These are phyloP conservation scores for Eupeodes luniger DNA, from an alignment of 2,888 invertebrate species.

Conservation along the genomic window DNA sequence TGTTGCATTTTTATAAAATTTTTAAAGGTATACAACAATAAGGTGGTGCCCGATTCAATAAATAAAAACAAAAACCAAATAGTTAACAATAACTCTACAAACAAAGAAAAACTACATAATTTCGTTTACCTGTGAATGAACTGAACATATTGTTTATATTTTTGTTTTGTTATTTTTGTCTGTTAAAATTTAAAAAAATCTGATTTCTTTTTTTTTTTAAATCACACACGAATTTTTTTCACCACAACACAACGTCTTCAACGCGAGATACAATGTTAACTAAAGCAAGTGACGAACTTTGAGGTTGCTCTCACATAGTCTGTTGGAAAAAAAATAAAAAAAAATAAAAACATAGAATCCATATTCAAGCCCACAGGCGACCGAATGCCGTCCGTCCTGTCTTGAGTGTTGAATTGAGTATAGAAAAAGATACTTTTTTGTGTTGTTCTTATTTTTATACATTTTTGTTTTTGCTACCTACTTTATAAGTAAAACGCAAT, in stretches of 20 bases:
- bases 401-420: slow-evolving; percentile 8
- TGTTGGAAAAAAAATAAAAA: background rate
- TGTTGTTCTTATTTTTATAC: slow-evolving; percentile 11
- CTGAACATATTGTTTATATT: slow-evolving; percentile 82
- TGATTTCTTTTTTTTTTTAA: slow-evolving; percentile 24
- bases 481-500: background rate
- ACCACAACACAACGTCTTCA: slow-evolving; percentile 59
- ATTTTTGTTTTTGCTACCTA: background rate
- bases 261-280: slow-evolving; percentile 73
- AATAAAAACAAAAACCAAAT: background rate
- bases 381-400: background rate
- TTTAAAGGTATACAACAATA: background rate
- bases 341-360: slow-evolving; percentile 67
- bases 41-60: background rate
- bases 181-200: slow-evolving; percentile 2
- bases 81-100: background rate
- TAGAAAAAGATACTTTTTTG: slow-evolving; percentile 52
- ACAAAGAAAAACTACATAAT: slow-evolving; percentile 16
- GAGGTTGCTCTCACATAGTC: slow-evolving; percentile 55
- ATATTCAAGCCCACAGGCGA: slow-evolving; percentile 37
- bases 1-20: slow-evolving; percentile 23
- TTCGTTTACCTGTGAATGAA: slow-evolving; percentile 83
- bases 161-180: slow-evolving; percentile 33
- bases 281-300: slow-evolving; percentile 60
- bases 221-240: slow-evolving; percentile 33